phyloP scores from a whole-genome alignment of 2,888 invertebrate species.

The Ecliptopera silaceata region DNA sequence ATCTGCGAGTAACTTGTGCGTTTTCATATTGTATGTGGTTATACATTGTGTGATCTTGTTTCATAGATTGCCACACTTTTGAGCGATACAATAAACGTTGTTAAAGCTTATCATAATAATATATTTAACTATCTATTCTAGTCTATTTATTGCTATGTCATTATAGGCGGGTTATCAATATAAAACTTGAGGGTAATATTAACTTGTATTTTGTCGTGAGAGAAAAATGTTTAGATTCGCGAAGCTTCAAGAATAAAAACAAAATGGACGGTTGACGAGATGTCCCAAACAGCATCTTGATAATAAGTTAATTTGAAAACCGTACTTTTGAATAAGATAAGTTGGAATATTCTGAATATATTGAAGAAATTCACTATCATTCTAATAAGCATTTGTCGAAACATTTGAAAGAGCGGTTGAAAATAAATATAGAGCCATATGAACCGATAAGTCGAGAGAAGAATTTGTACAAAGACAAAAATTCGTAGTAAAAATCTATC shows the following conservation, averaged over 20 bases:
- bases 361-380: slow-evolving; percentile 54
- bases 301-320: slow-evolving; percentile 40
- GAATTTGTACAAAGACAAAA: slow-evolving; percentile 38
- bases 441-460: slow-evolving; percentile 34
- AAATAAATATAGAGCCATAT: slow-evolving; percentile 26
- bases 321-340: slow-evolving; percentile 39
- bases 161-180: slow-evolving; percentile 80
- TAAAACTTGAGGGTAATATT: slow-evolving; percentile 62
- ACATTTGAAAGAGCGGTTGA: slow-evolving; percentile 22
- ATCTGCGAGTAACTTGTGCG: slow-evolving; percentile 55
- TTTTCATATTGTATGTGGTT: slow-evolving; percentile 42
- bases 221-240: slow-evolving; percentile 31
- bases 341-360: slow-evolving; percentile 35
- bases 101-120: slow-evolving; percentile 41
- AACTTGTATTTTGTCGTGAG: slow-evolving; percentile 34
- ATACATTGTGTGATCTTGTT: slow-evolving; percentile 4
- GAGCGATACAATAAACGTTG: slow-evolving; percentile 34
- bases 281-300: slow-evolving; percentile 38
- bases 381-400: slow-evolving; percentile 34
- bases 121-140: slow-evolving; percentile 79
- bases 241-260: slow-evolving; percentile 42
- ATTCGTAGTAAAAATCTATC: slow-evolving; percentile 56
- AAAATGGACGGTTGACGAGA: slow-evolving; percentile 65
- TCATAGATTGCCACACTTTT: slow-evolving; percentile 28
- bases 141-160: slow-evolving; percentile 81